Percentiles rank a stretch among this genome's conserved stretches.
Evolutionary conservation across 2,113 vertebrate genomes (phyloP).

Genomic region (Pomatorhinus ruficollis): DNA sequence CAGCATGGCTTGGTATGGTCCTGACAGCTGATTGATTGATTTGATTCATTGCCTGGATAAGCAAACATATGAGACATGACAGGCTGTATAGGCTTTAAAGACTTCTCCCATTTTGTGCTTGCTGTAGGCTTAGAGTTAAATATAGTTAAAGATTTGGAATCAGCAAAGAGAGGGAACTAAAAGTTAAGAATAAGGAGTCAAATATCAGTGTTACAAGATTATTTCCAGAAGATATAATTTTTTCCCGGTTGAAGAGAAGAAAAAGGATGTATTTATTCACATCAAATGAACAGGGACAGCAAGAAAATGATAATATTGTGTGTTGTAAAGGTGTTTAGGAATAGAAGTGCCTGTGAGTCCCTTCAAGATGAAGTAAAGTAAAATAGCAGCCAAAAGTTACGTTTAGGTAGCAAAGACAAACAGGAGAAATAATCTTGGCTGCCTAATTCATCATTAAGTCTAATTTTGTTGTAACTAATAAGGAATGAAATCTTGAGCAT

Average conservation of each 20-base stretch:
- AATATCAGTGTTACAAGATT: neutral
- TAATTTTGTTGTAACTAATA: neutral
- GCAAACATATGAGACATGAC: constrained; percentile 23
- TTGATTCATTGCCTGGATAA: constrained; percentile 12
- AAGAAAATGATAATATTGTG: neutral
- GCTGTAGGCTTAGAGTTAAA: constrained; percentile 20
- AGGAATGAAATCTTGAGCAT: neutral
- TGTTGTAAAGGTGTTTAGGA: neutral
- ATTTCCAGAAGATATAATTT: neutral
- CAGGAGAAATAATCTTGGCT: neutral
- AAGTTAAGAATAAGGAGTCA: neutral
- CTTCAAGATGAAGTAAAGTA: neutral
- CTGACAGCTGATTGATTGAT: constrained; percentile 48
- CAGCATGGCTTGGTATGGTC: neutral
- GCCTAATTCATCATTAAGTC: neutral
- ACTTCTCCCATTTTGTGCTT: neutral
- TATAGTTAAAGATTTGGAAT: neutral
- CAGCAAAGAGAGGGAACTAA: neutral
- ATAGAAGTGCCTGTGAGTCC: neutral
- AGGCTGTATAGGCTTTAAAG: constrained; percentile 8
- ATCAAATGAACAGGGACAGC: neutral
- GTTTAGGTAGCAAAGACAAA: neutral
- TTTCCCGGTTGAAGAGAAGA: neutral
- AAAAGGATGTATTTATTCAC: neutral
- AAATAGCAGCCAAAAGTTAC: neutral